These are phyloP conservation scores for Brachyptera putata DNA, from an alignment of 2,888 invertebrate genomes.

Conservation along the genomic window DNA sequence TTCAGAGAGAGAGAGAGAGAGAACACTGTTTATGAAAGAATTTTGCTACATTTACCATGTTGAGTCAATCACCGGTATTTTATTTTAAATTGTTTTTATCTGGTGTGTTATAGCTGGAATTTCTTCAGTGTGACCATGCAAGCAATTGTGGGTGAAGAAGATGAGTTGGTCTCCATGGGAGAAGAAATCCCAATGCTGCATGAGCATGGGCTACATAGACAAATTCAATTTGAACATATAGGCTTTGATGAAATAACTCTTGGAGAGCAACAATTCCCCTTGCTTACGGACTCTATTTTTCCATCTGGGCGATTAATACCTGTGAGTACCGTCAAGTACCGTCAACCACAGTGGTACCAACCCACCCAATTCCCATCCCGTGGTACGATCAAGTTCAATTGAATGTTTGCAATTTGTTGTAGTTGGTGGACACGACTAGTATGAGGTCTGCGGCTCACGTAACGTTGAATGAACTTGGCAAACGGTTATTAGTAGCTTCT, in stretches of 20 bases:
- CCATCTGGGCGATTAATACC: neutral
- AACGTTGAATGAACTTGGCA: slow-evolving; percentile 74
- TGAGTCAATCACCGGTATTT: too few relatives aligned
- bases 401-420: too few relatives aligned
- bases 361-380: too few relatives aligned
- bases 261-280: neutral
- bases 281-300: neutral
- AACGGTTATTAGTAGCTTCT: slow-evolving; percentile 73
- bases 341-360: too few relatives aligned
- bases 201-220: neutral
- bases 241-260: neutral
- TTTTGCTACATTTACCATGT: too few relatives aligned
- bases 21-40: too few relatives aligned
- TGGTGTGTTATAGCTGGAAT: neutral
- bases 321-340: neutral
- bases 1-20: too few relatives aligned
- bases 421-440: neutral
- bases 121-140: slow-evolving; percentile 39
- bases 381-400: too few relatives aligned
- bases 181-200: slow-evolving; percentile 10
- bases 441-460: slow-evolving; percentile 39
- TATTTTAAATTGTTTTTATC: too few relatives aligned
- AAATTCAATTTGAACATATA: neutral
- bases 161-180: slow-evolving; percentile 32
- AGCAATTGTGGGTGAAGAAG: slow-evolving; percentile 34